Conservation (phyloP, 2,888 invertebrate genomes). For the Ectropis crepuscularia region DNA sequence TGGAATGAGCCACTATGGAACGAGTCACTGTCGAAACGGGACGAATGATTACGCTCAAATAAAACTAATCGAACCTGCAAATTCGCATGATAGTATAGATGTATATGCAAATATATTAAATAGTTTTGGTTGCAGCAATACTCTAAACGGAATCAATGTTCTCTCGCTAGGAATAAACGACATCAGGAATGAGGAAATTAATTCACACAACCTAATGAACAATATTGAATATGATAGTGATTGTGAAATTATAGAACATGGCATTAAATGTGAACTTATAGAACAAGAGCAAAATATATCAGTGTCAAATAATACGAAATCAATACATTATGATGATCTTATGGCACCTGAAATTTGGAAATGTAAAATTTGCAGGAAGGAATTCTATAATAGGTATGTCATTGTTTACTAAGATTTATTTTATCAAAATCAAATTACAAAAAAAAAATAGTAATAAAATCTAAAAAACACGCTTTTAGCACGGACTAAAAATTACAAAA, state of each 20-base stretch:
- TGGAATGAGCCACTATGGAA: too few species aligned
- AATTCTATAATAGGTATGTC: slow-evolving; percentile 57
- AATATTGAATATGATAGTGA: neutral
- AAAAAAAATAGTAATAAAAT: too few species aligned
- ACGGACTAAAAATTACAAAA: too few species aligned
- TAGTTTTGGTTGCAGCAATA: neutral
- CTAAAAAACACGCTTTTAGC: too few species aligned
- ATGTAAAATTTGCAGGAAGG: slow-evolving; percentile 50
- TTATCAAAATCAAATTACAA: too few species aligned
- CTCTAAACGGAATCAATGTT: neutral
- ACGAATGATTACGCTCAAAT: too few species aligned
- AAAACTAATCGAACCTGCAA: too few species aligned
- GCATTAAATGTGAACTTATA: neutral
- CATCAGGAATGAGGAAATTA: neutral
- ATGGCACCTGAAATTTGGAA: slow-evolving; percentile 42
- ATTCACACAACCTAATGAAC: neutral
- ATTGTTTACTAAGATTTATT: neutral
- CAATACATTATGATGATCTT: slow-evolving; percentile 54
- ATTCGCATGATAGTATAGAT: too few species aligned
- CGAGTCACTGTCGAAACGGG: too few species aligned
- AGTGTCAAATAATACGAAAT: slow-evolving; percentile 11
- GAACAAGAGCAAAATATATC: too few species aligned
- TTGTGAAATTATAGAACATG: neutral
- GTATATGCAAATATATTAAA: too few species aligned
- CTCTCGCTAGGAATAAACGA: neutral